Percentiles rank a stretch among this genome's conserved stretches.
phyloP scores from a whole-genome alignment of 1,140 invertebrate genomes.

The Lucilia sericata region DNA sequence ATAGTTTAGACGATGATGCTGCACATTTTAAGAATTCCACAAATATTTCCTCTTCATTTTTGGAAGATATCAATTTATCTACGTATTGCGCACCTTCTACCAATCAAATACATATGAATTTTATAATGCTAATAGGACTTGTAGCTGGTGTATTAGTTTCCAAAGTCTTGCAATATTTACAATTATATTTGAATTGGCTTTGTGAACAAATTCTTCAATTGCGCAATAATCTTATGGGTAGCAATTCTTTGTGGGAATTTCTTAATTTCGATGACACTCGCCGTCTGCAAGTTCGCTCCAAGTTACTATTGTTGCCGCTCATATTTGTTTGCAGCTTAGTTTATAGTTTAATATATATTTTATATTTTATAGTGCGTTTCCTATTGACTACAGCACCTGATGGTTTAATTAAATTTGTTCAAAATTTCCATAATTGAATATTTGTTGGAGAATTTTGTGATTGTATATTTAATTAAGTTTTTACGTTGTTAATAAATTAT shows the following conservation, averaged over 20 bases:
- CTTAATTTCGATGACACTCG: slow-evolving; percentile 58
- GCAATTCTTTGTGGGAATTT: slow-evolving; percentile 55
- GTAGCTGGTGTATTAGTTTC: slow-evolving; percentile 55
- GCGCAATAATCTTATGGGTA: slow-evolving; percentile 54
- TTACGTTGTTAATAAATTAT: no score
- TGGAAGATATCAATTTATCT: no score
- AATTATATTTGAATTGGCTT: slow-evolving; percentile 59
- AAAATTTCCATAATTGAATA: slow-evolving; percentile 45
- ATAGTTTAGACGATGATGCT: neutral
- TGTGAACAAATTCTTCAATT: slow-evolving; percentile 52
- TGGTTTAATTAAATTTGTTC: slow-evolving; percentile 55
- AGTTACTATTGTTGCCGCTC: slow-evolving; percentile 54
- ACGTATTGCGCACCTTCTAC: no score
- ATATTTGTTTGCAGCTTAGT: slow-evolving; percentile 52
- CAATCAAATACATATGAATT: slow-evolving; percentile 51
- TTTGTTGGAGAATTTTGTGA: neutral
- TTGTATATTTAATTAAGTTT: neutral
- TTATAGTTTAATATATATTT: slow-evolving; percentile 54
- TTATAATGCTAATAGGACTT: slow-evolving; percentile 57
- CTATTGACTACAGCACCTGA: slow-evolving; percentile 57
- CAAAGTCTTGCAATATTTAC: slow-evolving; percentile 54
- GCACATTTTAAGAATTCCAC: neutral
- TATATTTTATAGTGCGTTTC: slow-evolving; percentile 53
- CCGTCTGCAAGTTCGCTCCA: slow-evolving; percentile 52
- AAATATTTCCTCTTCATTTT: neutral